A percentile compares a stretch with the other conserved stretches of the same genome.
These are phyloP conservation scores for Artibeus lituratus DNA, from an alignment of 2,797 vertebrate species.

Conservation along the genomic window DNA sequence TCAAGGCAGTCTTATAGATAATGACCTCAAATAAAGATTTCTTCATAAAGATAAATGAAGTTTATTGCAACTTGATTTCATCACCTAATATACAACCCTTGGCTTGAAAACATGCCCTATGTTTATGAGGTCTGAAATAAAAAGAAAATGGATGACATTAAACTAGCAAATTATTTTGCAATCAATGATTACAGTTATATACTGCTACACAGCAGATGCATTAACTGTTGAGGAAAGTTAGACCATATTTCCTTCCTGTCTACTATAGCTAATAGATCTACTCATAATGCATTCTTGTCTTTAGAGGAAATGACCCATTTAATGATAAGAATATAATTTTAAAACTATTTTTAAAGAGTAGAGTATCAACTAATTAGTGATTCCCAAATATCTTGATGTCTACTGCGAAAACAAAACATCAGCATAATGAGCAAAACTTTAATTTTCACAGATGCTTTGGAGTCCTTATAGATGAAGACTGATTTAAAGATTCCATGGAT, in stretches of 20 bases:
- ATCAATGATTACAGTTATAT: conserved; percentile 24
- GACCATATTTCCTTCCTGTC: not conserved
- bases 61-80: conserved; percentile 65
- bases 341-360: conserved; percentile 27
- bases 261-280: not conserved
- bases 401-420: conserved; percentile 20
- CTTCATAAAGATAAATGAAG: conserved; percentile 60
- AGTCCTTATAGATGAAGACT: not conserved
- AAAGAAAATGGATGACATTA: conserved; percentile 58
- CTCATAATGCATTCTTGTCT: not conserved
- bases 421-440: not conserved
- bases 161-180: conserved; percentile 62
- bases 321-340: conserved; percentile 4
- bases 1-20: conserved; percentile 9
- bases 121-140: conserved; percentile 63
- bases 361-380: not conserved
- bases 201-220: conserved; percentile 30
- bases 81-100: conserved; percentile 61
- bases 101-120: conserved; percentile 47
- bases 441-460: conserved; percentile 33
- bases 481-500: not conserved
- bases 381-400: conserved; percentile 13
- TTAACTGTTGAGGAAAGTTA: conserved; percentile 28
- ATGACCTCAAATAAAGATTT: conserved; percentile 64
- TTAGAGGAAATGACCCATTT: conserved; percentile 18